phyloP scores from a whole-genome alignment of 2,113 vertebrate species.

The Lepus americanus region DNA sequence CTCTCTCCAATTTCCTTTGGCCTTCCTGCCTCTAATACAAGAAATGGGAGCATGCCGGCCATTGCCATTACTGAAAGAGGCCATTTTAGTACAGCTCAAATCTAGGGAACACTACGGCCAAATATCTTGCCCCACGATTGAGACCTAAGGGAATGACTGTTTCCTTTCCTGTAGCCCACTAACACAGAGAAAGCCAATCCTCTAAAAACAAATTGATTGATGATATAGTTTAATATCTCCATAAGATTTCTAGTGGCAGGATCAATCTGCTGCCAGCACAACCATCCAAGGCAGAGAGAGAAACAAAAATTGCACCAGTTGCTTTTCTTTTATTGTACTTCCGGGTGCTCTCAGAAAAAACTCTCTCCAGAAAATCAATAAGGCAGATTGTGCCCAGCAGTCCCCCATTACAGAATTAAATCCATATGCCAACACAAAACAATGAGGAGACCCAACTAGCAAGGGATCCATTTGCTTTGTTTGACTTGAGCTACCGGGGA shows the following conservation, averaged over 20 bases:
- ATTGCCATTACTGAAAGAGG: slow-evolving; percentile 35
- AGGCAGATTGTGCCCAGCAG: slow-evolving; percentile 90
- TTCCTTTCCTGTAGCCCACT: slow-evolving; percentile 40
- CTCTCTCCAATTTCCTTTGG: slow-evolving; percentile 8
- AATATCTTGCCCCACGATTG: not conserved
- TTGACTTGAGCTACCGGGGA: slow-evolving; percentile 88
- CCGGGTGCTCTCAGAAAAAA: slow-evolving; percentile 83
- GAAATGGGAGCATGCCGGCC: slow-evolving; percentile 66
- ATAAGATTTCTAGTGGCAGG: slow-evolving; percentile 80
- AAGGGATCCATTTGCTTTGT: slow-evolving; percentile 92
- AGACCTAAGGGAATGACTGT: slow-evolving; percentile 13
- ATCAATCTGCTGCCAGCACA: slow-evolving; percentile 72
- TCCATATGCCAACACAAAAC: slow-evolving; percentile 91
- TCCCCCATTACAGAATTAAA: slow-evolving; percentile 92
- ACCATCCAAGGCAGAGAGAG: slow-evolving; percentile 53
- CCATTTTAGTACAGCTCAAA: slow-evolving; percentile 50
- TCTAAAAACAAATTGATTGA: slow-evolving; percentile 71
- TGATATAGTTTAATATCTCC: slow-evolving; percentile 79
- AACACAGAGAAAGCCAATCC: slow-evolving; percentile 65
- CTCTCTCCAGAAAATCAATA: slow-evolving; percentile 93
- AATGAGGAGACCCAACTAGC: slow-evolving; percentile 90
- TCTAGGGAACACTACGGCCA: slow-evolving; percentile 3
- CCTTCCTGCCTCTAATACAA: slow-evolving; percentile 46
- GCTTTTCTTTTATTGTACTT: slow-evolving; percentile 85
- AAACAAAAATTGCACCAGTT: slow-evolving; percentile 83